Conservation (phyloP, 1,140 invertebrate species). For the Magallana gigas region DNA sequence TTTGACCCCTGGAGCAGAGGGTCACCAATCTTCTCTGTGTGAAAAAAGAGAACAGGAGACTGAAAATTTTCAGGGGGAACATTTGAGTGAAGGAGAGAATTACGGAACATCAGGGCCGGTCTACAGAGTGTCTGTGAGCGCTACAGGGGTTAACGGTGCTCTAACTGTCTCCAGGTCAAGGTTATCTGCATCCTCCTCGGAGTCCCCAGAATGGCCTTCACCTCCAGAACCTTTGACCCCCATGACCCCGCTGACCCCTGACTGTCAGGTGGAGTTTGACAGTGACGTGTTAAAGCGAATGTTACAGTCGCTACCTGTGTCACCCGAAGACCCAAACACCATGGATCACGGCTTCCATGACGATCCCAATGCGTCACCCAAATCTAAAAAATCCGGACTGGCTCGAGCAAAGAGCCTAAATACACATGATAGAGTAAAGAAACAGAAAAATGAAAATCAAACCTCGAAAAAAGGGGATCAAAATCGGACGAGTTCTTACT, state of each 20-base stretch:
- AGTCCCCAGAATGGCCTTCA: conserved; percentile 77
- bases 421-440: conserved; percentile 24
- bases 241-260: conserved; percentile 69
- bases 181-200: conserved; percentile 66
- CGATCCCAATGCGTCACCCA: not conserved
- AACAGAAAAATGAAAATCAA: conserved; percentile 64
- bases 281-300: conserved; percentile 94
- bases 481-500: not conserved
- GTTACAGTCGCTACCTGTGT: conserved; percentile 91
- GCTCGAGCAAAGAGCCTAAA: conserved; percentile 33
- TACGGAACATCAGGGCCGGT: not conserved
- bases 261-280: conserved; percentile 81
- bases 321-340: conserved; percentile 66
- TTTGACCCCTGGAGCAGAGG: not conserved
- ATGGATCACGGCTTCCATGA: conserved; percentile 58
- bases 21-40: not conserved
- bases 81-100: not conserved
- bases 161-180: conserved; percentile 35
- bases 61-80: not conserved
- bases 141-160: not conserved
- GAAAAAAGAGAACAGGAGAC: not conserved
- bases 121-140: not conserved
- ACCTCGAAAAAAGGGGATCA: conserved; percentile 43
- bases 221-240: conserved; percentile 76
- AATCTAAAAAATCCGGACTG: not conserved